Evolutionary conservation across 2,888 invertebrate genomes (phyloP).

Genomic region (Troides aeacus): DNA sequence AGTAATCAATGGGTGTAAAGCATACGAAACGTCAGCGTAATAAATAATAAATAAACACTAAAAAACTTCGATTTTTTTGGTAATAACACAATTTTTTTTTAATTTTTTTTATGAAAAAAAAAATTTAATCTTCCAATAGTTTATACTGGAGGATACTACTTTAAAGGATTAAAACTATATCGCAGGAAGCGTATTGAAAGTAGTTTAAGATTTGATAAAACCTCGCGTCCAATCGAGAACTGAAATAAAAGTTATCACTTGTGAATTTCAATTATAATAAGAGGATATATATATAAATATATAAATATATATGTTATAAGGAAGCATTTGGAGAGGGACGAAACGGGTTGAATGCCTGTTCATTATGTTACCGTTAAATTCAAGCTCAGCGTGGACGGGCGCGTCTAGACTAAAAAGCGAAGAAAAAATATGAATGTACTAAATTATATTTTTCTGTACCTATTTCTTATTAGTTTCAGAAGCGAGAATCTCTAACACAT

Average conservation of each 20-base stretch:
- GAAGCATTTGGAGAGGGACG: constrained; percentile 9
- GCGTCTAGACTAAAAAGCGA: constrained; percentile 15
- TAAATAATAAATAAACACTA: too few relatives aligned
- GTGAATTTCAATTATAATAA: not conserved
- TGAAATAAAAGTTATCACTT: not conserved
- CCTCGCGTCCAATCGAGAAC: not conserved
- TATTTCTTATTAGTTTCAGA: too few relatives aligned
- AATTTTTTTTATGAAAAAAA: too few relatives aligned
- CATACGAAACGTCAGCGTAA: too few relatives aligned
- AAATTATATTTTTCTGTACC: not conserved
- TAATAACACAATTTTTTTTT: too few relatives aligned
- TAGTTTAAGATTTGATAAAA: not conserved
- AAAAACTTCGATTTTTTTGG: too few relatives aligned
- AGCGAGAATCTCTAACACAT: not conserved
- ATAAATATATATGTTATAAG: not conserved
- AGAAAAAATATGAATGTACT: not conserved
- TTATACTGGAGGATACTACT: too few relatives aligned
- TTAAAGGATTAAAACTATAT: not conserved
- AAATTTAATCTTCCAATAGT: too few relatives aligned
- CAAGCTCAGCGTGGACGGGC: constrained; percentile 4
- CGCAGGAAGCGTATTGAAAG: not conserved
- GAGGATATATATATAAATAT: not conserved
- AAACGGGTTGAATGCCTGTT: constrained; percentile 16
- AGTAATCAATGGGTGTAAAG: too few relatives aligned
- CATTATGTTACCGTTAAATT: constrained; percentile 17